These are phyloP conservation scores for Pteromalus puparum DNA, from an alignment of 1,140 invertebrate genomes.

Conservation along the genomic window DNA sequence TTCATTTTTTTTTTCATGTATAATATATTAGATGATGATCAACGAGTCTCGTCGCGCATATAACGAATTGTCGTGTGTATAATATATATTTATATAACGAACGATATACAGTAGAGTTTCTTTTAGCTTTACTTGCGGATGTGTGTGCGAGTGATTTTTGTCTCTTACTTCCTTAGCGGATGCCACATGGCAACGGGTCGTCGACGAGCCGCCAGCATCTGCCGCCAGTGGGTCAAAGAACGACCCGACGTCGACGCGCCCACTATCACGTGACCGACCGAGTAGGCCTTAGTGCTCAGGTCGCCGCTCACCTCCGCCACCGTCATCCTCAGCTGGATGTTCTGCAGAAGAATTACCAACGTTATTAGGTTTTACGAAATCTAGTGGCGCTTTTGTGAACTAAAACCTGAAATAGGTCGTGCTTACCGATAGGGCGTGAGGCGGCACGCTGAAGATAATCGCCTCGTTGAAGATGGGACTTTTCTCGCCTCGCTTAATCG, in stretches of 20 bases:
- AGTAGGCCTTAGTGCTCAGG: conserved; percentile 71
- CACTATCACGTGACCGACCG: conserved; percentile 85
- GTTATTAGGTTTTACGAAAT: not conserved
- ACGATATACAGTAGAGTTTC: not conserved
- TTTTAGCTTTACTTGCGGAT: not conserved
- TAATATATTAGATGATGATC: conserved; percentile 2
- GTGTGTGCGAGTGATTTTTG: not conserved
- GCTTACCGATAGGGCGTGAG: conserved; percentile 79
- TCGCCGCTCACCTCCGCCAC: conserved; percentile 77
- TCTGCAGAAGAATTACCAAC: conserved; percentile 72
- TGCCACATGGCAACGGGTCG: conserved; percentile 92
- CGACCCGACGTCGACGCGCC: conserved; percentile 82
- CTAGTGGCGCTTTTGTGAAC: not conserved
- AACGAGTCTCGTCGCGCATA: not conserved
- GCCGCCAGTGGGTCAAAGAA: conserved; percentile 87
- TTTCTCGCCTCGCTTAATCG: conserved; percentile 81
- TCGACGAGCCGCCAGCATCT: conserved; percentile 87
- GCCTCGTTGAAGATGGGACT: conserved; percentile 88
- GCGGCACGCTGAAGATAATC: conserved; percentile 86
- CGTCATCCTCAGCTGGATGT: conserved; percentile 83
- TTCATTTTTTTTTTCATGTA: not conserved
- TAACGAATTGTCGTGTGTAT: not conserved
- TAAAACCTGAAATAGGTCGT: no score
- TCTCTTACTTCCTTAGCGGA: conserved; percentile 79
- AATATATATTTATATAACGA: conserved; percentile 4